Evolutionary conservation across 2,888 invertebrate species (phyloP).

Genomic region (Ommatoiulus sabulosus): DNA sequence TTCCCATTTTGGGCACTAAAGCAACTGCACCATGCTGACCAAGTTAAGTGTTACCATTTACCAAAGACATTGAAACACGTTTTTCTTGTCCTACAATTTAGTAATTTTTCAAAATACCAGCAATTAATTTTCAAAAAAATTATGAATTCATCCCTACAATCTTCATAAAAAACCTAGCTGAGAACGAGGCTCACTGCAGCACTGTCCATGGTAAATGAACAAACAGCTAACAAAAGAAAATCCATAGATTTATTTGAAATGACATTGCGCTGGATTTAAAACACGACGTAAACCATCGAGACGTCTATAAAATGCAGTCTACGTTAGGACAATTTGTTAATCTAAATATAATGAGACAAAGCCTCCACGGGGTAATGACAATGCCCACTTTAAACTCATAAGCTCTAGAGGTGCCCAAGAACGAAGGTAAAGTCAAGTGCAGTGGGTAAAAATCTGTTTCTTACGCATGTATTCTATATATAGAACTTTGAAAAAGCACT

Average conservation of each 20-base stretch:
- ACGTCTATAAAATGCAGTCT: not conserved
- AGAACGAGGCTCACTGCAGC: no score
- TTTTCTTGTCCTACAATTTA: no score
- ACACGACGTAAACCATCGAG: not conserved
- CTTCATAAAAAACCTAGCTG: no score
- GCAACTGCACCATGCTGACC: not conserved
- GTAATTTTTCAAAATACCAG: no score
- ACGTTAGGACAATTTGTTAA: not conserved
- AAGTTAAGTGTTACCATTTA: not conserved
- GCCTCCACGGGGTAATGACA: not conserved
- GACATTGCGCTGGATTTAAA: not conserved
- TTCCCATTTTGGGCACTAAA: slow-evolving; percentile 18
- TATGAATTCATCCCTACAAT: no score
- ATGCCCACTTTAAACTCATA: not conserved
- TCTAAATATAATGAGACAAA: not conserved
- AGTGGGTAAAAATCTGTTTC: not conserved
- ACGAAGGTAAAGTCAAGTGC: not conserved
- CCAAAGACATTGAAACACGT: no score
- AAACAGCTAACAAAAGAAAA: no score
- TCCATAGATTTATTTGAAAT: no score
- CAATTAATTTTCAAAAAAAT: no score
- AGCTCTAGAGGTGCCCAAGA: not conserved
- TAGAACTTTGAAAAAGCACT: slow-evolving; percentile 26
- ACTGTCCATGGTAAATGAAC: no score
- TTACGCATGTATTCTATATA: not conserved